Evolutionary conservation across 2,888 invertebrate species (phyloP).

Genomic region (Eristalis arbustorum): DNA sequence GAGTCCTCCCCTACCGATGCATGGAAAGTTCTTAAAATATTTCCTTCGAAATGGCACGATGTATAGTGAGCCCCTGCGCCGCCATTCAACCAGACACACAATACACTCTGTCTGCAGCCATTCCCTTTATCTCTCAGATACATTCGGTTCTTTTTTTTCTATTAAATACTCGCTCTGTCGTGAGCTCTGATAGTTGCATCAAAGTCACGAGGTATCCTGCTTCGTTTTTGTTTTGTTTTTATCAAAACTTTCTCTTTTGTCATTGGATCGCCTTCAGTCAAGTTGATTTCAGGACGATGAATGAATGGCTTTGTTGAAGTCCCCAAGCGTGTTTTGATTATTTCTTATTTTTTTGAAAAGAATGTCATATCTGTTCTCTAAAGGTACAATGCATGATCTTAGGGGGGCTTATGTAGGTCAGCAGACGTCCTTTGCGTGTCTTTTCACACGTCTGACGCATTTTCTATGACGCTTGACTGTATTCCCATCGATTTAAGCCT

Average conservation of each 20-base stretch:
- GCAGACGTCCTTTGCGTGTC: neutral
- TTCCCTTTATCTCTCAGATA: neutral
- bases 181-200: neutral
- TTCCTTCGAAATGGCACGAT: neutral
- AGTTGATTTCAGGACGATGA: neutral
- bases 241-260: neutral
- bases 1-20: neutral
- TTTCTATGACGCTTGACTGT: neutral
- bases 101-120: neutral
- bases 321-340: neutral
- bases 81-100: neutral
- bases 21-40: neutral
- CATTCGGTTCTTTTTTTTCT: neutral
- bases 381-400: too few species aligned
- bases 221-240: too few species aligned
- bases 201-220: neutral
- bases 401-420: neutral
- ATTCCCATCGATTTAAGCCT: neutral
- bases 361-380: too few species aligned
- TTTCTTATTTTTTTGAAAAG: neutral
- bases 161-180: neutral
- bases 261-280: neutral
- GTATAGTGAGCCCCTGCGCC: neutral
- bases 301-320: neutral
- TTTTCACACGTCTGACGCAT: neutral